These are phyloP conservation scores for Solenodon paradoxus DNA, from an alignment of 2,113 vertebrate species.

Conservation along the genomic window DNA sequence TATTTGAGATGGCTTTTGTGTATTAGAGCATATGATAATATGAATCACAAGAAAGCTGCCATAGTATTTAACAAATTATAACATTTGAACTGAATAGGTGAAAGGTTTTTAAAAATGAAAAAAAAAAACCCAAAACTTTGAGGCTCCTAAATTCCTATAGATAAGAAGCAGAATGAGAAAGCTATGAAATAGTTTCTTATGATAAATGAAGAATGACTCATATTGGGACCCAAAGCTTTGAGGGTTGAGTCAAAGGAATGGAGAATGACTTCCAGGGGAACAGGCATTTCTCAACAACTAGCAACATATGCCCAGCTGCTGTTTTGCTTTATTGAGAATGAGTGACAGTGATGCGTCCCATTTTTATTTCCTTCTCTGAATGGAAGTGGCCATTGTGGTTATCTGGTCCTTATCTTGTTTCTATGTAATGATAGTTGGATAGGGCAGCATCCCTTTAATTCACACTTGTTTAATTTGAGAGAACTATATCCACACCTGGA, in stretches of 20 bases:
- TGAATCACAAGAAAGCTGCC: not conserved
- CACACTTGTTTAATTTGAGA: not conserved
- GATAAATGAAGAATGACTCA: not conserved
- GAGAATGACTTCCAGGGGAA: not conserved
- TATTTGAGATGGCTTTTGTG: not conserved
- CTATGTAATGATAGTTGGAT: too few species aligned
- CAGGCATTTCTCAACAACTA: not conserved
- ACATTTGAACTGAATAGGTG: not conserved
- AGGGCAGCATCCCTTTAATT: not conserved
- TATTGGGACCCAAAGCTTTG: not conserved
- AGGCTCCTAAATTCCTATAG: not conserved
- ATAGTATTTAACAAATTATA: not conserved
- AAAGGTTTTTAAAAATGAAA: not conserved
- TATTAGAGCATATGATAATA: not conserved
- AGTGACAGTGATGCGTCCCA: not conserved
- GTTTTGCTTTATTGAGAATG: not conserved
- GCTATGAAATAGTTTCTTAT: not conserved
- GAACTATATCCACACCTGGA: not conserved
- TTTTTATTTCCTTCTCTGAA: not conserved
- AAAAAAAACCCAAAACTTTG: not conserved
- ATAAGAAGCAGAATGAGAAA: not conserved
- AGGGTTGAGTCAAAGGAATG: not conserved
- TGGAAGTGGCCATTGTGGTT: too few species aligned
- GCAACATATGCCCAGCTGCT: too few species aligned
- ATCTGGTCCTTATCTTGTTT: not conserved